Evolutionary conservation across 2,113 vertebrate genomes (phyloP).

Genomic region (Pseudois nayaur): DNA sequence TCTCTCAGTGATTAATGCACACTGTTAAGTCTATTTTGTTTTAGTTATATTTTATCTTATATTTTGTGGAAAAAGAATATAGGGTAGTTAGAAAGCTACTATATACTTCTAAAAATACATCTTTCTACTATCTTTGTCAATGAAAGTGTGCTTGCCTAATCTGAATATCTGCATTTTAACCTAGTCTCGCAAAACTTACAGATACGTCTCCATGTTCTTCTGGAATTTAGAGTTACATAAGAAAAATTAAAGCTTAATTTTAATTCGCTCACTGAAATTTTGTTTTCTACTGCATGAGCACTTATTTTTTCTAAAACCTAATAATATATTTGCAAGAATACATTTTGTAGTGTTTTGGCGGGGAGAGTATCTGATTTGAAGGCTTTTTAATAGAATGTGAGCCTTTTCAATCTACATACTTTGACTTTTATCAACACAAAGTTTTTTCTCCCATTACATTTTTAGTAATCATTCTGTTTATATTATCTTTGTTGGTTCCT

Average conservation of each 20-base stretch:
- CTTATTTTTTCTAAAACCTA: neutral
- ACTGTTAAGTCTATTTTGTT: neutral
- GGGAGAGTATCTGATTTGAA: neutral
- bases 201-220: neutral
- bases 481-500: neutral
- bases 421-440: neutral
- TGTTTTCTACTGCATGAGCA: neutral
- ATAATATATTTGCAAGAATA: neutral
- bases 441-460: neutral
- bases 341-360: neutral
- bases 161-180: neutral
- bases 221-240: neutral
- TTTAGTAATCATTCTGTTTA: neutral
- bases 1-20: neutral
- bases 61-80: neutral
- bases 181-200: neutral
- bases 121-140: neutral
- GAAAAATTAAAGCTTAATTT: neutral
- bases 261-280: neutral
- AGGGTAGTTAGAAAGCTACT: neutral
- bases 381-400: neutral
- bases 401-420: neutral
- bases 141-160: neutral
- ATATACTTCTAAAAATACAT: neutral
- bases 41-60: neutral